These are phyloP conservation scores for Tetragnatha montana DNA, from an alignment of 2,888 invertebrate species.

Conservation along the genomic window DNA sequence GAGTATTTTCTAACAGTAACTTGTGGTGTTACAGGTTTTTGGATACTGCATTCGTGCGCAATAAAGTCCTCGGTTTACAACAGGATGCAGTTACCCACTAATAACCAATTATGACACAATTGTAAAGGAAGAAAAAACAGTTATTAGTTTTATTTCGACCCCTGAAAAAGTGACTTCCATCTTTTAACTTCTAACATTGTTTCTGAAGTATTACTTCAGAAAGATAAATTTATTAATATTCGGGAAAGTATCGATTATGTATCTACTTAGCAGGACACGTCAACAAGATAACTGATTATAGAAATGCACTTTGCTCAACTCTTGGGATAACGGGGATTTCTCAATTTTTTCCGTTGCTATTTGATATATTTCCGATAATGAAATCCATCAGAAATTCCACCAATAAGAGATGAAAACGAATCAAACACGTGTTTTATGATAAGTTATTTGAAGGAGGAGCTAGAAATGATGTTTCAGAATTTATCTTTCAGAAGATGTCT, in stretches of 20 bases:
- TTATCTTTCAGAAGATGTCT: conserved; percentile 7
- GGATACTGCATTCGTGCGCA: too few species aligned
- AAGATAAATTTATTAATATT: neutral
- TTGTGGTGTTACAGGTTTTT: too few species aligned
- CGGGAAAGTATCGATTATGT: neutral
- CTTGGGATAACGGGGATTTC: neutral
- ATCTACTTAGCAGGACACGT: neutral
- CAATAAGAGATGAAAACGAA: conserved; percentile 29
- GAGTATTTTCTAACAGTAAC: too few species aligned
- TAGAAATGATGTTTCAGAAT: neutral
- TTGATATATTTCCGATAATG: conserved; percentile 39
- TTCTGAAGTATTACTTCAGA: neutral
- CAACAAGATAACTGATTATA: neutral
- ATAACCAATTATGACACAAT: too few species aligned
- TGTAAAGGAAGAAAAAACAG: too few species aligned
- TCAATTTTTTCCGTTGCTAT: neutral
- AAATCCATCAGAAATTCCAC: conserved; percentile 12
- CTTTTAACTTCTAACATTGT: neutral
- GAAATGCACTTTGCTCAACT: conserved; percentile 5
- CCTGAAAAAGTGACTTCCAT: neutral
- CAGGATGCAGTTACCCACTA: too few species aligned
- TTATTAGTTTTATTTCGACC: neutral
- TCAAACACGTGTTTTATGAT: neutral
- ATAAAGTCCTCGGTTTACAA: too few species aligned
- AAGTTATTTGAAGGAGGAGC: conserved; percentile 19